Base-by-base conservation (phyloP, 2,888 invertebrate species). In the Melipona bicolor region DNA sequence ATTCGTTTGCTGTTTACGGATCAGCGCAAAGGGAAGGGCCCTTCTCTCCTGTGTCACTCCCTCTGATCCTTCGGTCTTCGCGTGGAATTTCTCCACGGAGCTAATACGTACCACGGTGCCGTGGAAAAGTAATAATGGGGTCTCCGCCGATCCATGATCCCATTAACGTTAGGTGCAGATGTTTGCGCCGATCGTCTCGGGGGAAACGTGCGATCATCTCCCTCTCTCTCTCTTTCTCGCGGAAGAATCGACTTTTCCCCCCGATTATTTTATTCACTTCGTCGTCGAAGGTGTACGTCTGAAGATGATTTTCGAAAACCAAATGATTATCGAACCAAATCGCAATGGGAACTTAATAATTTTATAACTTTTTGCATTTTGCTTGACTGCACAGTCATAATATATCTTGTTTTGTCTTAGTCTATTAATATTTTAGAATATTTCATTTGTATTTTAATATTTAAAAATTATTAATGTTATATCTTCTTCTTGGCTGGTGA, bases 1-100 rank as follows among this genome's bases (percentile, higher is more conserved):
- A 61, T 84, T 84, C 81, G 74, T 81, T 84, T 78, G 73, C 65
- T 54, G 61, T 81, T 84, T 75, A 75, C 84, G 77, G 84, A 77
- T 78, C 77, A 65, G 32, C 61, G 84, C 61, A 74, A 67, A 71
- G 78, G 71, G 68, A 68, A 78, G 72, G 50, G 75, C 75, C 27
- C 73, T 72, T 13, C 62, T 50, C 52, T 43, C 43, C 1, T 32
- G 67, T 59, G 75, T 64, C 72, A 50, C 50, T 50, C 54, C 77
- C 49, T 68, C 64, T 6, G 71, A 62, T 78, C 65, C 65, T 70
- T 49, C 32, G 36, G 67, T 70, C 59, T 19, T 50, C 50, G 21
- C 72, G 56, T 32, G 17, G 54, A 62, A 61, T 61, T 72, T 49
- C 59, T 19, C 36, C 50, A 17, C 50, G 4, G 43, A 27, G 70